Base-by-base conservation (phyloP, 2,113 vertebrate genomes). In the Herpailurus yagouaroundi region DNA sequence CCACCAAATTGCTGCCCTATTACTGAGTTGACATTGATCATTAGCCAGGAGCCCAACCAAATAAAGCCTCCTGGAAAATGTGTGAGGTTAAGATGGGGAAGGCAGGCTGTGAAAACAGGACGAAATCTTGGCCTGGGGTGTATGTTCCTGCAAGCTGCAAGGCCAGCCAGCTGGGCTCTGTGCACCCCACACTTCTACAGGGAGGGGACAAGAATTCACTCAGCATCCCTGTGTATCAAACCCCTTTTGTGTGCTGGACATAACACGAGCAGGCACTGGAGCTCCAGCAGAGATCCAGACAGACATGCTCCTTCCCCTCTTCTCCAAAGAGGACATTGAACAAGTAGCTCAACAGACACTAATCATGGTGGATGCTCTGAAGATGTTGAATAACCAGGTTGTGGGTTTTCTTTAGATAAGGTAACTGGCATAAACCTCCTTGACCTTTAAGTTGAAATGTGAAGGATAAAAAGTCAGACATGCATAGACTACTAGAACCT, bases 11-110 rank as follows among this genome's bases (percentile, higher is more conserved):
- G 97, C 95, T 97, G 97, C 97, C 96, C 97, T 98, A 76, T 98
- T 98, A 97, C 97, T 91, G 92, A 97, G 98, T 97, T 98, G 98
- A 98, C 96, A 98, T 98, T 98, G 98, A 97, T 97, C 92, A 60
- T 95, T 96, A 98, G 98, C 98, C 98, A 98, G 91, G 95, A 98
- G 96, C 94, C 93, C 94, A 88, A 94, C 97, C 95, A 97, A 98
- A 97, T 96, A 98, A 96, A 98, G 97, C 84, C 84, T 96, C 96
- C 71, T 97, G 97, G 97, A 98, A 97, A 97, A 97, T 93, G 97
- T 98, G 97, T 91, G 95, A 96, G 97, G 97, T 97, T 96, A 97
- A 85, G 87, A 96, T 1, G 12, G 92, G 92, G 95, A 97, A 95
- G 88, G 93, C 89, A 19, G 97, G 73, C 97, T 96, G 85, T 82